Evolutionary conservation across 2,113 vertebrate genomes (phyloP).

Genomic region (Stegastes partitus): DNA sequence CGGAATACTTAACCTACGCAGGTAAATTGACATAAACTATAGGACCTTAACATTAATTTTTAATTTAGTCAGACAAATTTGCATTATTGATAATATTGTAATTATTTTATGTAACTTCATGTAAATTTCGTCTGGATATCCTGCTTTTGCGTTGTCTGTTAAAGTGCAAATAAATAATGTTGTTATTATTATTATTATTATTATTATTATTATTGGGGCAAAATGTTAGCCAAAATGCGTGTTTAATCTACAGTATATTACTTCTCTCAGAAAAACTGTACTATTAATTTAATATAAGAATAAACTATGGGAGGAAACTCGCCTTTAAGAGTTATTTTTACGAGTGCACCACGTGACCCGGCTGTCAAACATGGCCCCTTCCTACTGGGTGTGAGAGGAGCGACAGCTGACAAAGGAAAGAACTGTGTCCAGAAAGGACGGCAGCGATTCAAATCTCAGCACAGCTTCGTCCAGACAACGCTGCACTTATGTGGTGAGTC

Average conservation of each 20-base stretch:
- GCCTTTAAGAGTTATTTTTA: constrained; percentile 19
- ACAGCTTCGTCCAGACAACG: not conserved
- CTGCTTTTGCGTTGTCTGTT: no score
- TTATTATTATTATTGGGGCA: no score
- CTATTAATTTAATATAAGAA: not conserved
- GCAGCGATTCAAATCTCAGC: not conserved
- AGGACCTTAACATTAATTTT: no score
- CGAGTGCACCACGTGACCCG: constrained; percentile 64
- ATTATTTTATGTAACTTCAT: no score
- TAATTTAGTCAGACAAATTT: no score
- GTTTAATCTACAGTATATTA: not conserved
- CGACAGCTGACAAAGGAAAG: constrained; percentile 67
- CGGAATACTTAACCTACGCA: no score
- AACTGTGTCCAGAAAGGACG: constrained; percentile 24
- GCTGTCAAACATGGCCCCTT: constrained; percentile 82
- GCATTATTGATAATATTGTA: no score
- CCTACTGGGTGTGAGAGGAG: constrained; percentile 65
- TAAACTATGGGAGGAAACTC: not conserved
- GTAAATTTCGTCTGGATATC: no score
- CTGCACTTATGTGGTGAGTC: constrained; percentile 64
- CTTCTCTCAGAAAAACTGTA: not conserved
- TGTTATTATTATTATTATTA: no score
- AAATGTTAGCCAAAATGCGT: no score
- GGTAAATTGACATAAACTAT: no score
- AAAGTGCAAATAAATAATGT: no score